Percentiles rank a stretch among this genome's conserved stretches.
Conservation (phyloP, 1,140 invertebrate genomes). For the Euura lappo region DNA sequence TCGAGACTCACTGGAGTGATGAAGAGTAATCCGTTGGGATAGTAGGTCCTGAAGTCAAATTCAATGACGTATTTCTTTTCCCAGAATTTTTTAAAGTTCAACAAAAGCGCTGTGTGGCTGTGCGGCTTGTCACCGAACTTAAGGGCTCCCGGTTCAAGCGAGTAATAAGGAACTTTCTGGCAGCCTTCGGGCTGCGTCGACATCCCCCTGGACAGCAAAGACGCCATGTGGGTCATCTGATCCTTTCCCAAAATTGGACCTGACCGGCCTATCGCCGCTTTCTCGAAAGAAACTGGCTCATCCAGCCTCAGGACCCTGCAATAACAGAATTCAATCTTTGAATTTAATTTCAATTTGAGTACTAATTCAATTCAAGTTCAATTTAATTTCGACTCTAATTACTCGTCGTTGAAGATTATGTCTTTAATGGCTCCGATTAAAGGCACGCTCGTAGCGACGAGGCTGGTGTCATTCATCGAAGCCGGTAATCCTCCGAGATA, state of each 20-base stretch:
- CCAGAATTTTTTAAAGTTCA: conserved; percentile 70
- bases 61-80: conserved; percentile 76
- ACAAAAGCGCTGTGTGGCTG: conserved; percentile 75
- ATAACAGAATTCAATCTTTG: conserved; percentile 28
- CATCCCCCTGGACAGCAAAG: conserved; percentile 51
- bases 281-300: conserved; percentile 68
- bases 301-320: conserved; percentile 70
- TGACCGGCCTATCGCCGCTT: conserved; percentile 74
- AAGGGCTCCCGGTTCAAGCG: conserved; percentile 78
- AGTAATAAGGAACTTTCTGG: conserved; percentile 73
- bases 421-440: conserved; percentile 80
- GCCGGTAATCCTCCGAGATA: conserved; percentile 72
- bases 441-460: conserved; percentile 61
- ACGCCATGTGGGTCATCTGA: conserved; percentile 41
- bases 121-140: conserved; percentile 84
- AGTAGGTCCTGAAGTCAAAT: conserved; percentile 86
- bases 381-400: conserved; percentile 46
- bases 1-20: conserved; percentile 70
- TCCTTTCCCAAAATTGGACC: conserved; percentile 67
- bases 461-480: conserved; percentile 60
- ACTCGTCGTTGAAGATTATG: conserved; percentile 80
- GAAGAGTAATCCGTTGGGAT: conserved; percentile 82
- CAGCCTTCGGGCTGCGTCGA: conserved; percentile 61
- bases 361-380: too few species aligned
- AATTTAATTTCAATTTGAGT: too few species aligned